Conservation (phyloP, 2,888 invertebrate species). For the Sipha maydis region DNA sequence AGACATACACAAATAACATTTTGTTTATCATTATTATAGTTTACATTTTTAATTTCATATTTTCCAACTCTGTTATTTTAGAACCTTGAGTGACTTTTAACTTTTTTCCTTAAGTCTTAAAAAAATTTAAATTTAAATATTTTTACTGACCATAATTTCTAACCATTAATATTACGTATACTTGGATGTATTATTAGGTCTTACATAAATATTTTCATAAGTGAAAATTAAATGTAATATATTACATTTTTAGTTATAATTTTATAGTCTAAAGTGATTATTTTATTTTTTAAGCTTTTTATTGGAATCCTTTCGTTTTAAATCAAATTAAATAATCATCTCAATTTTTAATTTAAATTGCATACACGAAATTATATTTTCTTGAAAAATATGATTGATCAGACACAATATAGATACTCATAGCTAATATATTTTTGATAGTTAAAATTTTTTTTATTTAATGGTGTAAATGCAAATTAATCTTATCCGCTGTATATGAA, state of each 20-base stretch:
- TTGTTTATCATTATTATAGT: constrained; percentile 15
- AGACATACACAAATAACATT: constrained; percentile 6
- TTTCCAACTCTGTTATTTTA: not conserved
- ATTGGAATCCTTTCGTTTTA: too few relatives aligned
- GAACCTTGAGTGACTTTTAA: not conserved
- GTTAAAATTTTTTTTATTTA: too few relatives aligned
- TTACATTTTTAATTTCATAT: not conserved
- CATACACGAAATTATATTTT: too few relatives aligned
- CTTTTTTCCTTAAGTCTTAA: not conserved
- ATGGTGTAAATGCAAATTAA: not conserved
- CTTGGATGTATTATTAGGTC: not conserved
- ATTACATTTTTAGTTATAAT: not conserved
- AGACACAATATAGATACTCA: too few relatives aligned
- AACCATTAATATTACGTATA: not conserved
- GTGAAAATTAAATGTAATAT: not conserved
- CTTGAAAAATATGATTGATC: too few relatives aligned
- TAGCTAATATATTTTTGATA: too few relatives aligned
- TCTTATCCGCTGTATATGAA: not conserved
- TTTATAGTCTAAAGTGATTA: not conserved
- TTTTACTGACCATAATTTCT: not conserved
- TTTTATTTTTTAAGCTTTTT: too few relatives aligned
- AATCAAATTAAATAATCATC: too few relatives aligned
- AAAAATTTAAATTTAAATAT: not conserved
- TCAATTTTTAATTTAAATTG: too few relatives aligned
- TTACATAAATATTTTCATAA: not conserved